Conservation (phyloP, 2,797 vertebrate genomes). For the Lithobates sylvaticus region DNA sequence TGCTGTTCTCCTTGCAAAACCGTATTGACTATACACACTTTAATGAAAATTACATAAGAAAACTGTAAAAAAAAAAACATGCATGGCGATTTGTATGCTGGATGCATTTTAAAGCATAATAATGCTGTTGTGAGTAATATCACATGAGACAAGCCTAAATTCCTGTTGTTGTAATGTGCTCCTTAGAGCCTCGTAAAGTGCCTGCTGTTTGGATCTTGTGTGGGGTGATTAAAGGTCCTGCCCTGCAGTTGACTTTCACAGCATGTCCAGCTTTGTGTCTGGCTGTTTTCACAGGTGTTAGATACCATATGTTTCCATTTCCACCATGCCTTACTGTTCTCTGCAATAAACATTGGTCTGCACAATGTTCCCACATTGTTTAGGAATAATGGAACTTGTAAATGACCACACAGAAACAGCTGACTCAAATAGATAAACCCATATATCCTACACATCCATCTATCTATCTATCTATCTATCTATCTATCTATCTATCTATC, state of each 20-base stretch:
- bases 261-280: constrained; percentile 7
- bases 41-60: too few species aligned
- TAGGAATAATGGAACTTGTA: neutral
- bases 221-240: constrained; percentile 25
- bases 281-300: constrained; percentile 43
- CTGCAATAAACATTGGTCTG: constrained; percentile 13
- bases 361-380: constrained; percentile 7
- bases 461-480: too few species aligned
- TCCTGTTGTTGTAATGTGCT: neutral
- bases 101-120: too few species aligned
- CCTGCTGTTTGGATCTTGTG: constrained; percentile 1
- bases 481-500: too few species aligned
- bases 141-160: neutral
- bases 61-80: too few species aligned
- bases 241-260: neutral
- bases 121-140: too few species aligned
- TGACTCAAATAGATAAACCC: neutral
- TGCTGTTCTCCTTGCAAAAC: too few species aligned
- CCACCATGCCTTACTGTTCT: neutral
- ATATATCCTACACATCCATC: too few species aligned
- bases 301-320: constrained; percentile 17
- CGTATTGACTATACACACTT: too few species aligned
- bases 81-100: too few species aligned
- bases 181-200: constrained; percentile 8
- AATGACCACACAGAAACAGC: neutral